Evolutionary conservation across 1,140 invertebrate genomes (phyloP), one percentile per base, ranked within the genome.

Genomic region (Heliconius eleuchia): DNA sequence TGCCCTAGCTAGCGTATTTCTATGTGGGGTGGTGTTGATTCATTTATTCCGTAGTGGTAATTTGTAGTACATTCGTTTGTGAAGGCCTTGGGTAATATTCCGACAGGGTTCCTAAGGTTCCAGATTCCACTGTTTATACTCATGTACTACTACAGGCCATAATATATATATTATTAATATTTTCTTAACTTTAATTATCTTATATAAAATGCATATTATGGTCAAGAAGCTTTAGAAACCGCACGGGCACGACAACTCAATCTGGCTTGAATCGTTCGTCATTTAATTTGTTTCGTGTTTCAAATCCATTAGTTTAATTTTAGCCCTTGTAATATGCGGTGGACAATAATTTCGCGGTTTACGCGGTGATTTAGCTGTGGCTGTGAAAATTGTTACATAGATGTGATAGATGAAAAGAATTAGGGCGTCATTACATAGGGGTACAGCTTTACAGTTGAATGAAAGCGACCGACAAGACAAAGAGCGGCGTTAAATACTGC

Each of bases 301-400:
- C 83, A 82, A 87, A 84, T 85, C 80, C 87, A 88, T 91, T 90
- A 89, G 86, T 87, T 87, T 88, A 88, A 88, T 89, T 89, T 87
- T 84, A 86, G 85, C 83, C 85, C 81, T 85, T 79, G 82, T 85
- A 87, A 88, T 82, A 80, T 84, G 88, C 84, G 86, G 87, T 83
- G 55, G 76, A 84, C 82, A 82, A 85, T 88, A 91, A 92, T 91
- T 85, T 84, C 73, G 84, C 84, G 88, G 88, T 88, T 91, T 86
- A 86, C 84, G 83, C 85, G 83, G 80, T 81, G 80, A 89, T 89
- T 89, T 88, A 90, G 84, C 23, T 70, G 50, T 27, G 76, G 76
- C 73, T 57, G 55, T 71, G 0, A 5, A 50, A 11, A 23, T 72
- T 71, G 2, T 71, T 72, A 7, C 5, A 52, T 19, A 52, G 50